Evolutionary conservation across 1,140 invertebrate genomes (phyloP).

Genomic region (Mylabris phalerata): DNA sequence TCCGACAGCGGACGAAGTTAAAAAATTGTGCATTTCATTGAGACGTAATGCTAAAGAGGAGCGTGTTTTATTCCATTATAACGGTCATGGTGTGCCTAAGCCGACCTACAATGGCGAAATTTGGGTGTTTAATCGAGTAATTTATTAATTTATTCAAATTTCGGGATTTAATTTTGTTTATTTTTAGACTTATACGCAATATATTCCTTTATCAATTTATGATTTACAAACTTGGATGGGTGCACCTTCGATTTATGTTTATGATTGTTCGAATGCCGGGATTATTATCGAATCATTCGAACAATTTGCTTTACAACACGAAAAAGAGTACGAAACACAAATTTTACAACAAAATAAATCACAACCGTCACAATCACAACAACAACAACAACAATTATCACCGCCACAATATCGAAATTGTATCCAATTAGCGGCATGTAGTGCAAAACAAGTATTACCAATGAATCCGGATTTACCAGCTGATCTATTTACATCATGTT

Average conservation of each 20-base stretch:
- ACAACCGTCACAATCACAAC: constrained; percentile 7
- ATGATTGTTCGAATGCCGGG: constrained; percentile 98
- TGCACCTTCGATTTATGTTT: constrained; percentile 97
- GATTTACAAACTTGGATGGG: constrained; percentile 99
- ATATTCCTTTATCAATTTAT: constrained; percentile 97
- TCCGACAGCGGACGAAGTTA: constrained; percentile 96
- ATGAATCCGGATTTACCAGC: constrained; percentile 98
- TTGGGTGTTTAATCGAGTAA: constrained; percentile 97
- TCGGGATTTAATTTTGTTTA: neutral
- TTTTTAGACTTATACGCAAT: constrained; percentile 88
- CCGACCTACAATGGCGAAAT: constrained; percentile 98
- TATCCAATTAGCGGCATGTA: constrained; percentile 94
- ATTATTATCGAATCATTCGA: constrained; percentile 92
- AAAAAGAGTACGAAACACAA: constrained; percentile 66
- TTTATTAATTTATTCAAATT: constrained; percentile 8
- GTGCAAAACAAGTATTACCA: constrained; percentile 84
- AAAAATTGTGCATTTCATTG: constrained; percentile 91
- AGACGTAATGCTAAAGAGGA: constrained; percentile 98
- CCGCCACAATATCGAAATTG: constrained; percentile 74
- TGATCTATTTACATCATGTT: constrained; percentile 95
- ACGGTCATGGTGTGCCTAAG: constrained; percentile 98
- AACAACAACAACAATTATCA: constrained; percentile 11
- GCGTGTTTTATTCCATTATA: constrained; percentile 97
- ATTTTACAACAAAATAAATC: constrained; percentile 16
- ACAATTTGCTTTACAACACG: constrained; percentile 86